Base-by-base conservation (phyloP, 2,888 invertebrate species). In the Crossocerus cetratus region DNA sequence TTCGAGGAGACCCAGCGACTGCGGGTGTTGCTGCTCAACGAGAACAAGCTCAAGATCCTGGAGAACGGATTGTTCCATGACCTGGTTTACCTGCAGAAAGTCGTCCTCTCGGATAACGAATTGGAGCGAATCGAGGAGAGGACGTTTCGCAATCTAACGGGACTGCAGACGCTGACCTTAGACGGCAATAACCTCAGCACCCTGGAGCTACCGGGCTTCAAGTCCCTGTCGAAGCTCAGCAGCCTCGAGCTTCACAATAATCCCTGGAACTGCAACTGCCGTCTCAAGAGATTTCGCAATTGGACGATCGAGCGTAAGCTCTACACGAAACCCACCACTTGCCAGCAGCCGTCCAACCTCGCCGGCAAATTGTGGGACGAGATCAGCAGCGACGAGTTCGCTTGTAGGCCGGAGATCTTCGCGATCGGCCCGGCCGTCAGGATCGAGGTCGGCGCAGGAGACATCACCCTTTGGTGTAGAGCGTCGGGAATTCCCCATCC, bases 221-320 rank as follows among this genome's bases (percentile, higher is more conserved):
- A 92, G 67, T 92, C 93, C 43, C 90, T 97, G 64, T 92, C 92
- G 1, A 94, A 93, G 76, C 90, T 97, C 64, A 93, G 93, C 23
- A 95, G 95, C 83, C 91, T 98, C 55, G 94, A 94, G 65, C 91
- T 97, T 0, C 93, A 94, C 76, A 94, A 94, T 74, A 98, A 98
- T 88, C 95, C 95, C 0, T 98, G 97, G 97, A 93, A 94, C 72
- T 98, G 98, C 87, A 96, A 97, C 86, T 98, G 98, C 86, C 93
- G 94, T 76, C 91, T 98, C 65, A 94, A 95, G 85, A 93, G 93
- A 18, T 95, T 97, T 79, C 93, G 96, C 57, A 94, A 96, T 85
- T 96, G 95, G 93, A 93, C 94, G 14, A 93, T 95, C 11, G 92
- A 93, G 70, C 93, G 93, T 74, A 95, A 95, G 64, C 91, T 97